These are phyloP conservation scores for Pharmacophagus antenor DNA, from an alignment of 2,888 invertebrate genomes.

Conservation along the genomic window DNA sequence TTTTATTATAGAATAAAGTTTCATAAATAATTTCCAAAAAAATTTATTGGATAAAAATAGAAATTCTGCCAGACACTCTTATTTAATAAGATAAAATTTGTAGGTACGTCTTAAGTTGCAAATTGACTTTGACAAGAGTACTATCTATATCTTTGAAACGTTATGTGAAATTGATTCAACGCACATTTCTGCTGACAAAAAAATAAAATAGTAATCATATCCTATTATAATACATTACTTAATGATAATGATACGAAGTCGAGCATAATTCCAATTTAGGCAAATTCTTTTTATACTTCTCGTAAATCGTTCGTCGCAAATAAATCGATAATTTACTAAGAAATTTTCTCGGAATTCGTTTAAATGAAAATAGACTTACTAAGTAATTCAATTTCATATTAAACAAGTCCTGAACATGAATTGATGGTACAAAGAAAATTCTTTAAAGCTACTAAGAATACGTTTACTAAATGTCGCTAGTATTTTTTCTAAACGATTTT, in stretches of 20 bases:
- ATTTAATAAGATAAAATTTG: neutral
- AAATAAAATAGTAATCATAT: conserved; percentile 1
- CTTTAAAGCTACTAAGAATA: too few species aligned
- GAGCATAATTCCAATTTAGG: neutral
- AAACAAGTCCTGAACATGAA: neutral
- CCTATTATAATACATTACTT: neutral
- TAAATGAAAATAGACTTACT: neutral
- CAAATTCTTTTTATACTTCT: neutral
- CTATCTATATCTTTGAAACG: conserved; percentile 2
- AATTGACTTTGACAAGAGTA: neutral
- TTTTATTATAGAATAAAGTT: too few species aligned
- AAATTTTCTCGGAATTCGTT: neutral
- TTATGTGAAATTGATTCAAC: neutral
- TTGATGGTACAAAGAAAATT: too few species aligned
- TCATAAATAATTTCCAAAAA: too few species aligned
- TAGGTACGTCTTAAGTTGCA: neutral
- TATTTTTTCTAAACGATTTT: too few species aligned
- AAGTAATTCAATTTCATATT: neutral
- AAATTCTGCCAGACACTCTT: neutral
- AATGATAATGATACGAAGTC: neutral
- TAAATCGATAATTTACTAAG: neutral
- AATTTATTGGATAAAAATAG: too few species aligned
- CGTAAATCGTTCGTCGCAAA: neutral
- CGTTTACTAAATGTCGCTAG: too few species aligned
- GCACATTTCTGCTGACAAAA: neutral